These are phyloP conservation scores for Aspidiotus rigidus DNA, from an alignment of 2,888 invertebrate species.

Conservation along the genomic window DNA sequence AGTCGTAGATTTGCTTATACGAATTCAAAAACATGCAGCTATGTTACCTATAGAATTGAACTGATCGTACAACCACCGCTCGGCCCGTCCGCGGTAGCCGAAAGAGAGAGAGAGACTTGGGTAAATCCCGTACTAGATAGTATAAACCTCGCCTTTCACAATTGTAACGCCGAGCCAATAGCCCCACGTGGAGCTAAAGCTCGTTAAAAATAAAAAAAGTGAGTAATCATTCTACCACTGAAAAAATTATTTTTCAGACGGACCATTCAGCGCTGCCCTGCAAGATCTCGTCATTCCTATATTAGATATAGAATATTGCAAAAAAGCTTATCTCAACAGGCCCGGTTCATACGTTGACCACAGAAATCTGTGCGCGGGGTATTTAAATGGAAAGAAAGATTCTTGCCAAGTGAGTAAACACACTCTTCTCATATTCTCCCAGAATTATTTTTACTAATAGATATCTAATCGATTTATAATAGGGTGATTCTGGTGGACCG, in stretches of 20 bases:
- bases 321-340: conserved; percentile 45
- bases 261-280: conserved; percentile 55
- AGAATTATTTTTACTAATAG: neutral
- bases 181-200: neutral
- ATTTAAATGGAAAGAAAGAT: conserved; percentile 55
- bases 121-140: too few species aligned
- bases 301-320: conserved; percentile 53
- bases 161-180: conserved; percentile 9
- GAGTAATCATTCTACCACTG: conserved; percentile 4
- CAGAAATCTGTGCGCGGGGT: conserved; percentile 62
- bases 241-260: conserved; percentile 48
- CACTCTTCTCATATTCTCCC: neutral
- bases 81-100: too few species aligned
- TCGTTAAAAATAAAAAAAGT: neutral
- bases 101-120: too few species aligned
- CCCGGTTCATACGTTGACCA: conserved; percentile 50
- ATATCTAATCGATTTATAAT: conserved; percentile 29
- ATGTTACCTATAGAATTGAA: too few species aligned
- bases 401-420: conserved; percentile 53
- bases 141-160: conserved; percentile 10
- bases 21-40: too few species aligned
- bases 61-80: too few species aligned
- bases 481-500: conserved; percentile 71
- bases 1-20: too few species aligned
- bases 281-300: conserved; percentile 65